Conservation (phyloP, 2,888 invertebrate genomes). For the Pseudolycoriella hygida region DNA sequence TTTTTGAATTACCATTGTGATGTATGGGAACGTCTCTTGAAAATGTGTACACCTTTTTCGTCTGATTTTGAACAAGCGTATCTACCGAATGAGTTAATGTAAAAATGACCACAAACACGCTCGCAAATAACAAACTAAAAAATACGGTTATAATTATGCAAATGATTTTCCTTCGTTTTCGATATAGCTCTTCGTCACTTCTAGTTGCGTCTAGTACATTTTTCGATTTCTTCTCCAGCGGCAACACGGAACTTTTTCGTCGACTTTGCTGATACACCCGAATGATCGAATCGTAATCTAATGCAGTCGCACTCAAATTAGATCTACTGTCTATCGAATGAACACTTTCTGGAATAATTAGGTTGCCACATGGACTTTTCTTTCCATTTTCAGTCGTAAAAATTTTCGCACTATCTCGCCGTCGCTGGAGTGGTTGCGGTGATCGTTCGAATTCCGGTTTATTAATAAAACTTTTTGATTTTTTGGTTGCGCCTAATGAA, state of each 20-base stretch:
- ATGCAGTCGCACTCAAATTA: conserved; percentile 7
- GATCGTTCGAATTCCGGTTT: conserved; percentile 28
- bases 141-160: conserved; percentile 54
- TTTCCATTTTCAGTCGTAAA: conserved; percentile 24
- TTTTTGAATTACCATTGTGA: conserved; percentile 21
- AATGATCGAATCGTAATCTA: conserved; percentile 23
- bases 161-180: conserved; percentile 48
- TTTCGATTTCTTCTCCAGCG: not conserved
- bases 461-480: conserved; percentile 29
- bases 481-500: conserved; percentile 25
- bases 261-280: conserved; percentile 25
- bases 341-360: not conserved
- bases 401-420: conserved; percentile 19
- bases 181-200: conserved; percentile 41
- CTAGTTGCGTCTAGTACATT: conserved; percentile 29
- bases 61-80: conserved; percentile 41
- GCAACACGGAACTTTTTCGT: conserved; percentile 11
- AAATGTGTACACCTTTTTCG: conserved; percentile 46
- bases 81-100: conserved; percentile 57
- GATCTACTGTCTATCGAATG: conserved; percentile 18
- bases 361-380: conserved; percentile 21
- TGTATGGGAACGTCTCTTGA: conserved; percentile 31
- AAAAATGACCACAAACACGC: conserved; percentile 58
- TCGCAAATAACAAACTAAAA: conserved; percentile 51
- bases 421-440: conserved; percentile 26